These are phyloP conservation scores for Nomada flava DNA, from an alignment of 2,888 invertebrate genomes.

Conservation along the genomic window DNA sequence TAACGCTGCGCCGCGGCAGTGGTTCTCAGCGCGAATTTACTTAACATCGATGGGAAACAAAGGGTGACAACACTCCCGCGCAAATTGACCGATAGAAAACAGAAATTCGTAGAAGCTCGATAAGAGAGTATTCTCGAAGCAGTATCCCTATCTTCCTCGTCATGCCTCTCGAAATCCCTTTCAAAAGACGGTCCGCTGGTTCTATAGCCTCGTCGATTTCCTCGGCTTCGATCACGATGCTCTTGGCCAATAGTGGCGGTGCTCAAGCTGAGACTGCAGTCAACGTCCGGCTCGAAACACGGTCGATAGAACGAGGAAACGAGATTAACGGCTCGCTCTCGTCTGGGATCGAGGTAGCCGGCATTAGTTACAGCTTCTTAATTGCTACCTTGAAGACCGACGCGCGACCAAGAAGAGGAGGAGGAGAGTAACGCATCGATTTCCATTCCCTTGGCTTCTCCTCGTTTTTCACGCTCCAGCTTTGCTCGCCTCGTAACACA, in stretches of 20 bases:
- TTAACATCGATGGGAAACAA: neutral
- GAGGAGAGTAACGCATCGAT: slow-evolving; percentile 37
- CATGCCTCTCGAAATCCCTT: too few relatives aligned
- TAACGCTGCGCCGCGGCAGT: neutral
- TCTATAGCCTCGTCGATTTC: neutral
- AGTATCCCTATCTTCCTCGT: neutral
- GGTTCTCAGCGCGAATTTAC: slow-evolving; percentile 17
- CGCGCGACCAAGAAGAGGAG: slow-evolving; percentile 30
- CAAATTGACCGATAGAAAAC: neutral
- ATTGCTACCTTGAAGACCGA: slow-evolving; percentile 65
- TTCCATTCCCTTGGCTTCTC: slow-evolving; percentile 52
- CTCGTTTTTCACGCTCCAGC: slow-evolving; percentile 35
- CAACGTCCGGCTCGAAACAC: slow-evolving; percentile 61
- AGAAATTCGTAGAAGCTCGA: neutral
- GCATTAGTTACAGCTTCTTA: slow-evolving; percentile 67
- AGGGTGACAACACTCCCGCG: neutral
- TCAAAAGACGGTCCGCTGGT: neutral
- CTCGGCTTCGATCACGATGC: slow-evolving; percentile 14
- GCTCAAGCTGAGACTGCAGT: slow-evolving; percentile 57
- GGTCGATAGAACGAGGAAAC: slow-evolving; percentile 67
- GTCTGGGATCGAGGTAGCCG: slow-evolving; percentile 29
- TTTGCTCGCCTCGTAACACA: neutral
- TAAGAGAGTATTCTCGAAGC: neutral
- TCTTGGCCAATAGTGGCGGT: slow-evolving; percentile 39
- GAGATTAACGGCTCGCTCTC: slow-evolving; percentile 65